Evolutionary conservation across 1,140 invertebrate species (phyloP), one percentile per base, ranked within the genome.

Genomic region (Drosophila sp.): DNA sequence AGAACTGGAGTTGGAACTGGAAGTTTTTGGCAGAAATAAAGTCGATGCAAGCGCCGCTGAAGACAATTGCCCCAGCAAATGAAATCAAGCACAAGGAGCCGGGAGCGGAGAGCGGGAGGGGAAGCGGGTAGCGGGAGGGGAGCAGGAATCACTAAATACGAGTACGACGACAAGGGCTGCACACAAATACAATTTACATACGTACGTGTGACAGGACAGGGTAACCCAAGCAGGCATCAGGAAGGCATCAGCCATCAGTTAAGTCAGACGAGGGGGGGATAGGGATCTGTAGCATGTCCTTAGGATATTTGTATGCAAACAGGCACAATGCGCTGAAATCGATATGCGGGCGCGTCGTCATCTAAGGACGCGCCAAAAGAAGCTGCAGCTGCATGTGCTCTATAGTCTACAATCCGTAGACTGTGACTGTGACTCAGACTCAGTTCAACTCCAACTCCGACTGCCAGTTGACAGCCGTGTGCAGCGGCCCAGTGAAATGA

Each of bases 231-330:
- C 50, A 11, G 38, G 7, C 29, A 46, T 9, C n/a, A 36, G 32
- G 14, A 1, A 21, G 21, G 21, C 21, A 4, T 1, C 21, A 21
- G 21, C 1, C 21, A 21, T n/a, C n/a, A n/a, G n/a, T n/a, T n/a
- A n/a, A n/a, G 21, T 21, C 21, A 21, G 21, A 3, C 18, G 8
- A 16, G 8, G 25, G 13, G 13, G 29, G 34, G 50, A 56, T 46
- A 46, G 73, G 38, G 62, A 77, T 51, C 77, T 71, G 74, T 77
- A 71, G 75, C 82, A 87, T 81, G 74, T 87, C 81, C 81, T 84
- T 81, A 87, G 81, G 82, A 84, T 84, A 84, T 84, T 84, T 84
- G 81, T 84, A 87, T 84, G 81, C 81, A 87, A 84, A 84, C 78
- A 72, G 78, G 76, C 80, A 84, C 78, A 84, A 84, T 84, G 70